Percentiles rank a stretch among this genome's conserved stretches.
Conservation (phyloP, 1,140 invertebrate genomes). For the Medauroidea extradentata region DNA sequence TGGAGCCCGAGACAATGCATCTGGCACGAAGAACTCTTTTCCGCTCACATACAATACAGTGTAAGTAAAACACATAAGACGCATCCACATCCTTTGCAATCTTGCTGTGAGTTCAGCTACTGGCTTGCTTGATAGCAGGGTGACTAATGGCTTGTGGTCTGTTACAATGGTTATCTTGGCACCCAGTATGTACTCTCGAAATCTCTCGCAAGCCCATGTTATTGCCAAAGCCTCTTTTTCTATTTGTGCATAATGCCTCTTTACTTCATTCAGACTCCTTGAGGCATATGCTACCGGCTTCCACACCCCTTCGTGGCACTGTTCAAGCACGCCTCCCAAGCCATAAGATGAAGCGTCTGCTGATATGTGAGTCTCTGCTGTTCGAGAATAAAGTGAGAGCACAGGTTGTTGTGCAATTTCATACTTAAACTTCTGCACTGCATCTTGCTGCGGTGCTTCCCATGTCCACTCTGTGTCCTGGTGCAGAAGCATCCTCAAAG, state of each 20-base stretch:
- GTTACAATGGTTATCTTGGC: not conserved
- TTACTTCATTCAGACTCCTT: not conserved
- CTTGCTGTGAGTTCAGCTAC: not conserved
- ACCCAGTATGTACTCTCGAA: not conserved
- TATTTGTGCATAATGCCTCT: not conserved
- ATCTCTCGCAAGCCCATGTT: not conserved
- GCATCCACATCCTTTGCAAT: not conserved
- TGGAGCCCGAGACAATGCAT: not conserved
- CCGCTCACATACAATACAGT: not conserved
- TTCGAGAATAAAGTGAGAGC: too few species aligned
- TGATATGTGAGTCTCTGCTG: too few species aligned
- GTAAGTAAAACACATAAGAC: not conserved
- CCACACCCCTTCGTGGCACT: not conserved
- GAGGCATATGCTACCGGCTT: not conserved
- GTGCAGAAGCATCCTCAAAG: too few species aligned
- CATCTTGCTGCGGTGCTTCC: too few species aligned
- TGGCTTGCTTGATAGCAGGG: not conserved
- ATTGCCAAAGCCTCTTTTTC: not conserved
- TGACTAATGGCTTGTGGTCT: not conserved
- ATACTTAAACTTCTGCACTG: too few species aligned
- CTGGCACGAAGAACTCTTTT: not conserved
- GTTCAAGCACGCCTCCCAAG: not conserved
- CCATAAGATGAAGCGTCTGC: too few species aligned
- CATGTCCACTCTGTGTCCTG: too few species aligned
- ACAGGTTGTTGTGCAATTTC: too few species aligned